Base-by-base conservation (phyloP, 2,113 vertebrate species). In the Scartelaos histophorus region DNA sequence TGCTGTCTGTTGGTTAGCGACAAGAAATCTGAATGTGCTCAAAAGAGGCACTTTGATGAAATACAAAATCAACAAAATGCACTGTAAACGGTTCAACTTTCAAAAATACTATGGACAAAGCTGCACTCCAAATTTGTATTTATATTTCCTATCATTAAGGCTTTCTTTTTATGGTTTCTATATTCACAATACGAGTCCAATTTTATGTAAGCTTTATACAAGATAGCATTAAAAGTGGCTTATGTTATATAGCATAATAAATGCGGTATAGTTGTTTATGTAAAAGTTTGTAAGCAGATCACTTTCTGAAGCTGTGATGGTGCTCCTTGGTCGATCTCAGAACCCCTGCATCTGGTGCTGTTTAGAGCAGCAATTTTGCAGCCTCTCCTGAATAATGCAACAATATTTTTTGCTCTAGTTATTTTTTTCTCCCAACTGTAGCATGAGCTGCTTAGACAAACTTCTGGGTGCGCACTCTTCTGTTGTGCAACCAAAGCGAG, bases 331-430 rank as follows among this genome's bases (percentile, higher is more conserved):
- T 68, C 82, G 79, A 71, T 79, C 75, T 83, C 82, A 70, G 75
- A 81, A 88, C 84, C 78, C 64, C 76, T 83, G 85, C 92, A 93
- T 93, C 89, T 93, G 93, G 82, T 90, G 87, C 79, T 84, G 86
- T 75, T 94, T 92, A 92, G 67, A 61, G 54, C 75, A 73, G 70
- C 66, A 66, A 34, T 34, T 17, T 60, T 69, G 67, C 66, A 77
- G 58, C 35, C 68, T 69, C 85, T 73, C 16, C 81, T 22, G 2
- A 87, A 77, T 71, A 81, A 82, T 76, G 66, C 35, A 82, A 82
- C 74, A 86, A 82, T 80, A 64, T 67, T 72, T 86, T 88, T 88
- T 79, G 73, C 78, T 84, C 71, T 73, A 75, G 70, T 73, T 81
- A 73, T 82, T 66, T 78, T 17, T 71, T 78, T 73, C 51, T 51